Conservation (phyloP, 2,888 invertebrate genomes). For the Emmelina monodactyla region DNA sequence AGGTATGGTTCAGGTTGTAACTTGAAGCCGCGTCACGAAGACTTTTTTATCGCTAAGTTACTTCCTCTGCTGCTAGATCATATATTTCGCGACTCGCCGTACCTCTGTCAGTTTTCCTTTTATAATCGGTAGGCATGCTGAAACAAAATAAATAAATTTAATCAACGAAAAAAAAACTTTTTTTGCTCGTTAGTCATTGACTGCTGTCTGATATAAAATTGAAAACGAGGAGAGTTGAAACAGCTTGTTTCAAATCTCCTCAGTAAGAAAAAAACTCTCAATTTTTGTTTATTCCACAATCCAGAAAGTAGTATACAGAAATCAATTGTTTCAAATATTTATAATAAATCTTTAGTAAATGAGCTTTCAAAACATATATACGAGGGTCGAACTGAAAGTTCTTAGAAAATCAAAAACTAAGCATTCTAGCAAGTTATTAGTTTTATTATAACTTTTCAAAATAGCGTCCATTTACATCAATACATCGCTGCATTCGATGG, state of each 20-base stretch:
- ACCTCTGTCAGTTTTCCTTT: not conserved
- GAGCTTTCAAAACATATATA: slow-evolving; percentile 6
- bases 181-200: slow-evolving; percentile 1
- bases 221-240: slow-evolving; percentile 9
- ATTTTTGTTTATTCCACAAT: no score
- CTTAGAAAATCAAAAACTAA: no score
- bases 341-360: slow-evolving; percentile 11
- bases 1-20: slow-evolving; percentile 13
- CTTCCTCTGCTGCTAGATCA: slow-evolving; percentile 9
- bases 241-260: no score
- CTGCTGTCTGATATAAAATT: no score
- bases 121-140: not conserved
- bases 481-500: no score
- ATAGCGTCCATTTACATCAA: no score
- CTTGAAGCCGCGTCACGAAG: slow-evolving; percentile 10
- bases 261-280: no score
- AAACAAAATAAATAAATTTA: slow-evolving; percentile 3
- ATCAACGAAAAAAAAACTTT: slow-evolving; percentile 1
- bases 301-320: slow-evolving; percentile 5
- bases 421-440: no score
- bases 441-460: no score
- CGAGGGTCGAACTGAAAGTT: no score
- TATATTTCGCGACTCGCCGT: slow-evolving; percentile 3
- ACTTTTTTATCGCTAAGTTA: slow-evolving; percentile 11
- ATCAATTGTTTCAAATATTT: slow-evolving; percentile 4